phyloP scores from a whole-genome alignment of 2,113 vertebrate genomes.

The Panthera uncia region DNA sequence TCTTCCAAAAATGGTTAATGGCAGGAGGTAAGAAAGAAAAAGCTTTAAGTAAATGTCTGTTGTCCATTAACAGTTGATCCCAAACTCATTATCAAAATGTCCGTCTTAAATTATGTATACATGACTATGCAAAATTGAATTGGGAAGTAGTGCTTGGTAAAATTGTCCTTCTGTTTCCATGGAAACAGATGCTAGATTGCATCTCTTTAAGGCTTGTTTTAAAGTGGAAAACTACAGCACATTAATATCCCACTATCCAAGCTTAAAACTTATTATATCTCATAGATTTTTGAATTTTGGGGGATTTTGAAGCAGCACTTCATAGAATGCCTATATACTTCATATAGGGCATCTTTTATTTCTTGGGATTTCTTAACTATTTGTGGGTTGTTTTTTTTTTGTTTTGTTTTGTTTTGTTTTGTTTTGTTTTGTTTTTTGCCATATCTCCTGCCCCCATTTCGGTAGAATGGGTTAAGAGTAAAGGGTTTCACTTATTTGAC shows the following conservation, averaged over 20 bases:
- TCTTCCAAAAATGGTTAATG: constrained; percentile 8
- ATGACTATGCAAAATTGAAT: constrained; percentile 45
- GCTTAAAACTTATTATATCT: not conserved
- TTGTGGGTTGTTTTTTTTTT: not conserved
- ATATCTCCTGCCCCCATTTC: not conserved
- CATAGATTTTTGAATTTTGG: not conserved
- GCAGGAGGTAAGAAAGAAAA: not conserved
- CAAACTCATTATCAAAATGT: constrained; percentile 49
- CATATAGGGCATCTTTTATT: not conserved
- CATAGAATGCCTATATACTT: not conserved
- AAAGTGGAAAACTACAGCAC: constrained; percentile 43
- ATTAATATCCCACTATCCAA: not conserved
- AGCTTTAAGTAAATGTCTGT: not conserved
- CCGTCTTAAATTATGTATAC: constrained; percentile 38
- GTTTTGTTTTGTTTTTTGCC: too few relatives aligned
- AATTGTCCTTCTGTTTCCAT: constrained; percentile 76
- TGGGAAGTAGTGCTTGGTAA: constrained; percentile 38
- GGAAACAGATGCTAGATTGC: constrained; percentile 65
- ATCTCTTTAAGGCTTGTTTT: constrained; percentile 55
- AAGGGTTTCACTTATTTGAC: not conserved
- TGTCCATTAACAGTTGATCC: constrained; percentile 23
- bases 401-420: too few relatives aligned
- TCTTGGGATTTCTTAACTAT: not conserved
- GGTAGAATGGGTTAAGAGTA: not conserved
- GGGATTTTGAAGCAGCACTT: not conserved